These are phyloP conservation scores for Heliothis virescens DNA, from an alignment of 1,140 invertebrate species.

Conservation along the genomic window DNA sequence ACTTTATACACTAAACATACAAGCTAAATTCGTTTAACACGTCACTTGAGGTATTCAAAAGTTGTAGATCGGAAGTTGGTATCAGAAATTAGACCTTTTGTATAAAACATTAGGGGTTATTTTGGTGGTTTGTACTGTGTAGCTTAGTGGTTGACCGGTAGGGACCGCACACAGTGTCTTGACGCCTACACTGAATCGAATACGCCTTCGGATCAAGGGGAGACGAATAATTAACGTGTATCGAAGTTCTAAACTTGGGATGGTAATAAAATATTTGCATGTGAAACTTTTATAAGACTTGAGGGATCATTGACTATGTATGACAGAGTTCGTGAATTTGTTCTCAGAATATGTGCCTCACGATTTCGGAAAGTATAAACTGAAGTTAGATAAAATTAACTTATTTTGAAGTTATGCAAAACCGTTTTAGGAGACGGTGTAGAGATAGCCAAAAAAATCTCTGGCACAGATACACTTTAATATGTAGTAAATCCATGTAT, in stretches of 20 bases:
- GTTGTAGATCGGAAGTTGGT: slow-evolving; percentile 48
- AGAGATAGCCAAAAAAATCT: too few species aligned
- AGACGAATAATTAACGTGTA: slow-evolving; percentile 68
- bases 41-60: slow-evolving; percentile 58
- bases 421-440: too few species aligned
- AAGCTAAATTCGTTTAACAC: slow-evolving; percentile 52
- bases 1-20: slow-evolving; percentile 52
- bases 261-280: slow-evolving; percentile 54
- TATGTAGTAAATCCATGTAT: too few species aligned
- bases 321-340: slow-evolving; percentile 20
- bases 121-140: slow-evolving; percentile 53
- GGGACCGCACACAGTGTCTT: slow-evolving; percentile 73
- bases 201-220: slow-evolving; percentile 49
- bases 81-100: slow-evolving; percentile 55
- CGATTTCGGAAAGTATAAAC: too few species aligned
- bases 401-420: too few species aligned
- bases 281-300: slow-evolving; percentile 30
- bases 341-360: not conserved
- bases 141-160: slow-evolving; percentile 66
- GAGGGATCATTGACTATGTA: slow-evolving; percentile 21
- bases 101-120: slow-evolving; percentile 33
- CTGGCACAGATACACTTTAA: too few species aligned
- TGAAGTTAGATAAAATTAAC: too few species aligned
- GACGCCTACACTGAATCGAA: slow-evolving; percentile 65
- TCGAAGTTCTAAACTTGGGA: slow-evolving; percentile 48